Conservation (phyloP, 2,113 vertebrate genomes). For the Clarias magur region DNA sequence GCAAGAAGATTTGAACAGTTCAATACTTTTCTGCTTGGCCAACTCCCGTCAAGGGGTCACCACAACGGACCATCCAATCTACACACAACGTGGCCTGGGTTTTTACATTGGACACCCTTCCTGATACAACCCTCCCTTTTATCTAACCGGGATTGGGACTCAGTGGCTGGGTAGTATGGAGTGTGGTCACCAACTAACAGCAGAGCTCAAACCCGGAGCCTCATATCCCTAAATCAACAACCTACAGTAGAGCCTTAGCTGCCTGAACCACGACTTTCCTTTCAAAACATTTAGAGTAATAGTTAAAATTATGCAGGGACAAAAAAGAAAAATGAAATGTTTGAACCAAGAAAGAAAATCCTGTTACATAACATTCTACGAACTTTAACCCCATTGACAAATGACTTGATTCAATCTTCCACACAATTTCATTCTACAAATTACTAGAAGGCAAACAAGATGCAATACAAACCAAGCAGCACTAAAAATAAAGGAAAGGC, state of each 20-base stretch:
- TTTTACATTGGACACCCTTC: too few relatives aligned
- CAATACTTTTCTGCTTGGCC: slow-evolving; percentile 12
- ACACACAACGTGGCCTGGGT: too few relatives aligned
- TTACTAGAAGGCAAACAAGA: slow-evolving; percentile 1
- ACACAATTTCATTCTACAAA: slow-evolving; percentile 4
- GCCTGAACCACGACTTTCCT: too few relatives aligned
- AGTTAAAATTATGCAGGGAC: background rate
- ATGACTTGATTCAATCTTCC: slow-evolving; percentile 36
- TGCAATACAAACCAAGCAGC: background rate
- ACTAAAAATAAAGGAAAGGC: background rate
- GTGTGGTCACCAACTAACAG: too few relatives aligned
- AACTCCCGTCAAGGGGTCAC: background rate
- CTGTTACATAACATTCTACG: background rate
- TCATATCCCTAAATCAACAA: too few relatives aligned
- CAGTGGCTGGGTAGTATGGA: too few relatives aligned
- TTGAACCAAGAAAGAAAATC: slow-evolving; percentile 20
- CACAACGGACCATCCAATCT: too few relatives aligned
- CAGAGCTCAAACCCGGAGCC: too few relatives aligned
- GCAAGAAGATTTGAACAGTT: slow-evolving; percentile 10
- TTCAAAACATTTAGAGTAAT: background rate
- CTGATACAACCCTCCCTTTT: too few relatives aligned
- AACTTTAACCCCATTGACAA: background rate
- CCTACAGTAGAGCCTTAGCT: too few relatives aligned
- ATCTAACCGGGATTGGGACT: too few relatives aligned
- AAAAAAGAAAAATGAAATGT: background rate